These are phyloP conservation scores for Drosophila formosana DNA, from an alignment of 2,888 invertebrate genomes.

Conservation along the genomic window DNA sequence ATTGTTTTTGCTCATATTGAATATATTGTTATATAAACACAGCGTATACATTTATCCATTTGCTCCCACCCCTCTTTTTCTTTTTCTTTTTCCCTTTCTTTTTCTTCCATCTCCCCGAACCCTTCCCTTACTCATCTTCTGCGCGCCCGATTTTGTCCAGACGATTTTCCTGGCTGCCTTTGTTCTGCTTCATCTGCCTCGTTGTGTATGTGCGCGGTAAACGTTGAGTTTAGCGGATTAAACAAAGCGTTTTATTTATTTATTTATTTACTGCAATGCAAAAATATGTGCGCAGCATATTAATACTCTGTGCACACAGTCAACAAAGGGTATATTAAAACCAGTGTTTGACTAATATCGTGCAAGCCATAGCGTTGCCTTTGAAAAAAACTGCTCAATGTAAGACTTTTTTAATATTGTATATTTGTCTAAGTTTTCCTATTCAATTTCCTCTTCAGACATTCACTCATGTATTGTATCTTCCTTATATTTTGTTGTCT, in stretches of 20 bases:
- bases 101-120: background rate
- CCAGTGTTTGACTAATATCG: background rate
- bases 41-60: slow-evolving; percentile 10
- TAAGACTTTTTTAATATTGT: background rate
- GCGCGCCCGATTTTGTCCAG: too few relatives aligned
- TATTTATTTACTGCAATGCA: slow-evolving; percentile 40
- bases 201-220: slow-evolving; percentile 40
- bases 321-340: slow-evolving; percentile 1
- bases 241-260: slow-evolving; percentile 65
- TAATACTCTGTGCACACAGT: slow-evolving; percentile 9
- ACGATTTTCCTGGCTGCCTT: slow-evolving; percentile 51
- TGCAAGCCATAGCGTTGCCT: background rate
- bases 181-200: slow-evolving; percentile 8
- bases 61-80: background rate
- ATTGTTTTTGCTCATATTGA: slow-evolving; percentile 36
- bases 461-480: too few relatives aligned
- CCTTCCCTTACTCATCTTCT: background rate
- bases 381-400: background rate
- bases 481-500: too few relatives aligned
- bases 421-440: background rate
- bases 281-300: slow-evolving; percentile 41
- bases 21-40: slow-evolving; percentile 29
- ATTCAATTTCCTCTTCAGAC: background rate
- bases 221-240: slow-evolving; percentile 68
- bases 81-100: background rate